Percentiles rank a stretch among this genome's conserved stretches.
Conservation (phyloP, 64 coral and sea anemone genomes). For the Pocillopora verrucosa region DNA sequence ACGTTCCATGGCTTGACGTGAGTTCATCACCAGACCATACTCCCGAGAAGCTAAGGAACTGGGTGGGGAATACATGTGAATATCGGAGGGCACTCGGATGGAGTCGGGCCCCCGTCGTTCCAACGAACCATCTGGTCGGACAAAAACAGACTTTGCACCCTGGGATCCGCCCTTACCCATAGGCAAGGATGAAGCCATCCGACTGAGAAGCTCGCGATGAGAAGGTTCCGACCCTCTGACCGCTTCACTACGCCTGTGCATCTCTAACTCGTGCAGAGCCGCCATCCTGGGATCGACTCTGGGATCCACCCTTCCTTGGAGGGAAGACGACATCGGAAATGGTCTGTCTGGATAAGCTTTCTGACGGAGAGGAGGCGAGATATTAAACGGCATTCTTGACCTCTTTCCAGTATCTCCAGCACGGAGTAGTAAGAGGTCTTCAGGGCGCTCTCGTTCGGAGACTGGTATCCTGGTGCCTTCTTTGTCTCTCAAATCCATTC, state of each 20-base stretch:
- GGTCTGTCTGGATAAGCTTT: conserved; percentile 61
- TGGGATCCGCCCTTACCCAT: conserved; percentile 30
- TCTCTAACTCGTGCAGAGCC: conserved; percentile 70
- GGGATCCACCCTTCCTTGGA: conserved; percentile 59
- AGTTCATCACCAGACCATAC: conserved; percentile 54
- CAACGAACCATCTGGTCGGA: conserved; percentile 64
- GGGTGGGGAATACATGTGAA: conserved; percentile 44
- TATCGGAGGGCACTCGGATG: conserved; percentile 28
- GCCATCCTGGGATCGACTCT: conserved; percentile 61
- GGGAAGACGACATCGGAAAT: not conserved
- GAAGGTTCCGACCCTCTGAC: conserved; percentile 65
- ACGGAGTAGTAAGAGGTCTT: conserved; percentile 32
- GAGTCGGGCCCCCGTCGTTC: conserved; percentile 49
- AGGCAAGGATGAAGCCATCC: conserved; percentile 81
- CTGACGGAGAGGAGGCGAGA: conserved; percentile 69
- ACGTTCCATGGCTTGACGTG: conserved; percentile 80
- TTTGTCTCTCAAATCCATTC: conserved; percentile 52
- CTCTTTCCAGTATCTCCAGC: conserved; percentile 34
- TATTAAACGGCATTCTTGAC: conserved; percentile 43
- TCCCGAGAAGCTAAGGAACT: conserved; percentile 44
- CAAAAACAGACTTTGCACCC: conserved; percentile 38
- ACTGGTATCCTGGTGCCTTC: conserved; percentile 16
- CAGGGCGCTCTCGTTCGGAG: conserved; percentile 59
- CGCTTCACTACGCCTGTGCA: conserved; percentile 70
- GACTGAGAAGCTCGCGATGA: conserved; percentile 77